Evolutionary conservation across 1,140 invertebrate genomes (phyloP), one percentile per base, ranked within the genome.

Genomic region (Paralvinella palmiformis): DNA sequence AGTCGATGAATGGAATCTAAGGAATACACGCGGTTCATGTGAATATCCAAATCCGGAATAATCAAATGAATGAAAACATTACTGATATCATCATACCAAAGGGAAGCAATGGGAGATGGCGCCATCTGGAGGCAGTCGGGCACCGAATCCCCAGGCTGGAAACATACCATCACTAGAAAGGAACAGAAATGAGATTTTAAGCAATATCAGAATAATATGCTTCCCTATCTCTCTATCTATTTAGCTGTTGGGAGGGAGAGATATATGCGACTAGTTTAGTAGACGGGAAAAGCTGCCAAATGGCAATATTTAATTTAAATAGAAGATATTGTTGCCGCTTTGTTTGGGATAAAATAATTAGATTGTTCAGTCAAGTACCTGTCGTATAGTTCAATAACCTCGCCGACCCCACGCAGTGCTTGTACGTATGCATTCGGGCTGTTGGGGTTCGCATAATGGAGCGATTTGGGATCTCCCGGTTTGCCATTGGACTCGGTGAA

Each of bases 401-500:
- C 78, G 0, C 85, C 86, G 1, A 88, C 85, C 56, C 85, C 76
- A 50, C 74, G 72, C 10, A 88, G 81, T 24, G 86, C 86, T 6
- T 65, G 72, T 29, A 68, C 72, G 50, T 80, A 80, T 17, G 71
- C 71, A 60, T 77, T 80, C 1, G 77, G 73, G 62, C 71, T 69
- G 66, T 77, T 75, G 6, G 72, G 72, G 67, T 81, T 80, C 32
- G 84, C 78, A 69, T 83, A 85, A 73, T 88, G 87, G 7, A 88
- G 78, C 0, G 85, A 87, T 5, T 78, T 72, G 0, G 84, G 79
- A 22, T 81, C 73, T 48, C 79, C 73, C 7, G 85, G 85, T 68
- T 86, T 82, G 15, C 86, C 85, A 80, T 88, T 88, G 10, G 87
- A 88, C 15, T 84, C 85, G 17, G 87, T 88, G 72, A 88, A 89